Percentiles rank a stretch among this genome's conserved stretches.
These are phyloP conservation scores for Holcopasites calliopsidis DNA, from an alignment of 1,140 invertebrate species.

Conservation along the genomic window DNA sequence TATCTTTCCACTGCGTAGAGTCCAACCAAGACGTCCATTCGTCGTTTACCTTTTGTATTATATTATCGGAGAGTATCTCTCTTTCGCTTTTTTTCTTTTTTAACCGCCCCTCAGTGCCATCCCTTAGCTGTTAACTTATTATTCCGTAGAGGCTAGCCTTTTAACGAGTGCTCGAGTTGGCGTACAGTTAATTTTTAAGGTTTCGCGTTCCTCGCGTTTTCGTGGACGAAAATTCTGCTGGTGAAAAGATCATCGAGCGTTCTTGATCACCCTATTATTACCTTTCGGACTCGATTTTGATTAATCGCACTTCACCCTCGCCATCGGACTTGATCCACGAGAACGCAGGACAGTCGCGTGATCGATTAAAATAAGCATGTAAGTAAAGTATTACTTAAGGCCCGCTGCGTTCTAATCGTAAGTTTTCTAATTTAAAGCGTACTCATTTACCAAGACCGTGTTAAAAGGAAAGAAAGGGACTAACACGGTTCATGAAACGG, in stretches of 20 bases:
- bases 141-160: neutral
- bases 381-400: too few species aligned
- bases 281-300: neutral
- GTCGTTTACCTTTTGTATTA: conserved; percentile 4
- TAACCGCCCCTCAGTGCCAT: conserved; percentile 5
- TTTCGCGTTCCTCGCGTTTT: too few species aligned
- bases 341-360: neutral
- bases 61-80: neutral
- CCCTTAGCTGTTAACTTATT: conserved; percentile 26
- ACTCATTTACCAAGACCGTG: neutral
- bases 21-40: too few species aligned
- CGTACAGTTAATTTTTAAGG: neutral
- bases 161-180: neutral
- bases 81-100: conserved; percentile 7
- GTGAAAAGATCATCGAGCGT: too few species aligned
- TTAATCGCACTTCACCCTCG: too few species aligned
- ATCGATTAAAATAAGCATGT: neutral
- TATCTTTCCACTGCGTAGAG: too few species aligned
- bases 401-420: neutral
- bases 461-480: neutral
- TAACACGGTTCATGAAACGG: neutral
- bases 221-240: too few species aligned
- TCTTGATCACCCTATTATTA: too few species aligned
- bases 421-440: neutral
- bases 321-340: neutral